Evolutionary conservation across 2,113 vertebrate species (phyloP).

Genomic region (Nycticryphes semicollaris): DNA sequence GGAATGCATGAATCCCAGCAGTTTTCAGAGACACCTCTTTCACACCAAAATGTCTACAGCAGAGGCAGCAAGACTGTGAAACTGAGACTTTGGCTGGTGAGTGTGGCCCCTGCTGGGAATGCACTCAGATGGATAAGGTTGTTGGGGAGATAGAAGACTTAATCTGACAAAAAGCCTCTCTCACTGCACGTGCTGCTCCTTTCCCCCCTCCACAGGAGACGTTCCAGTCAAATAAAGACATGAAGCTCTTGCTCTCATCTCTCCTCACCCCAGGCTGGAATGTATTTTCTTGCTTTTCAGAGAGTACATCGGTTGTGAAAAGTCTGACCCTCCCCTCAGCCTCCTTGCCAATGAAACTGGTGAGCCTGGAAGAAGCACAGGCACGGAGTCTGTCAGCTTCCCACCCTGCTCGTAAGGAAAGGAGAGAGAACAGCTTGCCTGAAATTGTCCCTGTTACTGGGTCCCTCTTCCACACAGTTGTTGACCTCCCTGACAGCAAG

Average conservation of each 20-base stretch:
- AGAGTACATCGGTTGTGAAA: slow-evolving; percentile 77
- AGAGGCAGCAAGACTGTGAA: neutral
- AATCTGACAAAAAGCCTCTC: slow-evolving; percentile 27
- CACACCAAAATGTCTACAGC: neutral
- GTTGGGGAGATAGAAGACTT: slow-evolving; percentile 14
- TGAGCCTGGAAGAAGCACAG: slow-evolving; percentile 95
- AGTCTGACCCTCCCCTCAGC: slow-evolving; percentile 86
- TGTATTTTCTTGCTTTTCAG: slow-evolving; percentile 64
- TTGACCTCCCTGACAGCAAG: slow-evolving; percentile 94
- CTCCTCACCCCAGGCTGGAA: neutral
- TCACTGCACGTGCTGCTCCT: neutral
- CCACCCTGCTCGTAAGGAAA: slow-evolving; percentile 88
- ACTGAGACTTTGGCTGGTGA: neutral
- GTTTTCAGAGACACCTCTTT: neutral
- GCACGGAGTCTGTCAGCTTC: slow-evolving; percentile 87
- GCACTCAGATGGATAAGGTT: neutral
- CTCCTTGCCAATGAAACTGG: slow-evolving; percentile 90
- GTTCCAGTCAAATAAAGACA: neutral
- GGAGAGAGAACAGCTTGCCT: slow-evolving; percentile 91
- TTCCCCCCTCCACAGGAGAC: neutral
- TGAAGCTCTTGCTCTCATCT: neutral
- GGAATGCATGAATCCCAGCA: neutral
- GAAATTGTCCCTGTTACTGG: slow-evolving; percentile 85
- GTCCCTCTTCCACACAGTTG: slow-evolving; percentile 91
- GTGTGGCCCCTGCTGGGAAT: neutral